These are phyloP conservation scores for Polia nebulosa DNA, from an alignment of 2,888 invertebrate genomes.

Conservation along the genomic window DNA sequence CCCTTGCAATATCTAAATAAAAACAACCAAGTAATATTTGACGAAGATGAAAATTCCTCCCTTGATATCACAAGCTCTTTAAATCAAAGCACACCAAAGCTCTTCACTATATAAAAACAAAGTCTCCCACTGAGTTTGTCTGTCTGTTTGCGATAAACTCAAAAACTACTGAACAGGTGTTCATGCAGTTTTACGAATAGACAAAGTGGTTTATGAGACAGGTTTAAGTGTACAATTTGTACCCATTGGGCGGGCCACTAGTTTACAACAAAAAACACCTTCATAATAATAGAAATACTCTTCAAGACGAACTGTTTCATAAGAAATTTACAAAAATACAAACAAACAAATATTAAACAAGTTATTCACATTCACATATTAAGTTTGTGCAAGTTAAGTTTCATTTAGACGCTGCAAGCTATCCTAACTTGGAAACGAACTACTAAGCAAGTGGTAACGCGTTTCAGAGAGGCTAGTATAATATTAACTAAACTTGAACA, in stretches of 20 bases:
- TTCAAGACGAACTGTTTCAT: not conserved
- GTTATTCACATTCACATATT: constrained; percentile 26
- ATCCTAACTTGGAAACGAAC: constrained; percentile 42
- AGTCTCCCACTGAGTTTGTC: no score
- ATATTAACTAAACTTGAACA: constrained; percentile 49
- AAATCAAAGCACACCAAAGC: not conserved
- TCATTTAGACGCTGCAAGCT: constrained; percentile 47
- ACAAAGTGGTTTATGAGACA: no score
- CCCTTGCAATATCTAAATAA: no score
- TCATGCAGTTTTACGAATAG: no score
- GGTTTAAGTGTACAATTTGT: no score
- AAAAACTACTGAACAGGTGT: no score
- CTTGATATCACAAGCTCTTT: not conserved
- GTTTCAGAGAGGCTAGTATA: constrained; percentile 39
- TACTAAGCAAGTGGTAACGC: constrained; percentile 40
- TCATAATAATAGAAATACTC: not conserved
- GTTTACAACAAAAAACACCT: no score
- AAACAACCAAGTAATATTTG: no score
- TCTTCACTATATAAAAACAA: no score
- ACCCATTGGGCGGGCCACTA: no score
- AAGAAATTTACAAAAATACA: constrained; percentile 8
- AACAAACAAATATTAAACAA: constrained; percentile 42
- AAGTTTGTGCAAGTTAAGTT: constrained; percentile 46
- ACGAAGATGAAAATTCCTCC: not conserved
- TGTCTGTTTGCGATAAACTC: no score